Conservation (phyloP, 2,113 vertebrate genomes). For the Echinops telfairi region DNA sequence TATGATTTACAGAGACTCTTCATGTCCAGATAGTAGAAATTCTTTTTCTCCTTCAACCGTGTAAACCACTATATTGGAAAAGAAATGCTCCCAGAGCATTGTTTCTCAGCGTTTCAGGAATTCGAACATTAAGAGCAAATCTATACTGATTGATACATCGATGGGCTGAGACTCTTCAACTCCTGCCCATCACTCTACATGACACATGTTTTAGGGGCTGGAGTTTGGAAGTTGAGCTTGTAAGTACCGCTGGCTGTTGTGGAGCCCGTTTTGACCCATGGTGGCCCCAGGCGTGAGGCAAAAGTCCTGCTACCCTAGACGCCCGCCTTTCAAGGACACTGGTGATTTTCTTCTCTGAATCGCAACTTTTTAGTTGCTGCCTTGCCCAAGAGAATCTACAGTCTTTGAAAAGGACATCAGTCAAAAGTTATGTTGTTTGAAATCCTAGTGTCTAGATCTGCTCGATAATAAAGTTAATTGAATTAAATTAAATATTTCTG, state of each 20-base stretch:
- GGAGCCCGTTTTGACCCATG: background rate
- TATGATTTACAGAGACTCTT: background rate
- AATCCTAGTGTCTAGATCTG: conserved; percentile 15
- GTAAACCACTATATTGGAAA: background rate
- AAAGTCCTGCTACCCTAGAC: background rate
- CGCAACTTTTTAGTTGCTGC: background rate
- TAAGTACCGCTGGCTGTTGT: background rate
- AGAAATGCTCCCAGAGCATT: background rate
- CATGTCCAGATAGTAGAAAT: background rate
- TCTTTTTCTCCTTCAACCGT: background rate
- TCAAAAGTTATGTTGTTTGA: background rate
- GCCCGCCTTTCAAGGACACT: conserved; percentile 4
- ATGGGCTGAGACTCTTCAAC: background rate
- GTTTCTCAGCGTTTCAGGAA: background rate
- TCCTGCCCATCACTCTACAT: background rate
- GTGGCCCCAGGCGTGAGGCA: background rate
- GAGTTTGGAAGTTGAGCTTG: background rate
- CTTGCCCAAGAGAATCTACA: background rate
- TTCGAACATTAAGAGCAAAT: conserved; percentile 30
- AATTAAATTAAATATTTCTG: conserved; percentile 48
- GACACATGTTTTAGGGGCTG: background rate
- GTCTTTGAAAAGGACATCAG: background rate
- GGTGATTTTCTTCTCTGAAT: background rate
- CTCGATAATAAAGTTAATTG: background rate
- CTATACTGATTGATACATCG: background rate